phyloP scores from a whole-genome alignment of 2,113 vertebrate genomes.

The Lamprotornis superbus region DNA sequence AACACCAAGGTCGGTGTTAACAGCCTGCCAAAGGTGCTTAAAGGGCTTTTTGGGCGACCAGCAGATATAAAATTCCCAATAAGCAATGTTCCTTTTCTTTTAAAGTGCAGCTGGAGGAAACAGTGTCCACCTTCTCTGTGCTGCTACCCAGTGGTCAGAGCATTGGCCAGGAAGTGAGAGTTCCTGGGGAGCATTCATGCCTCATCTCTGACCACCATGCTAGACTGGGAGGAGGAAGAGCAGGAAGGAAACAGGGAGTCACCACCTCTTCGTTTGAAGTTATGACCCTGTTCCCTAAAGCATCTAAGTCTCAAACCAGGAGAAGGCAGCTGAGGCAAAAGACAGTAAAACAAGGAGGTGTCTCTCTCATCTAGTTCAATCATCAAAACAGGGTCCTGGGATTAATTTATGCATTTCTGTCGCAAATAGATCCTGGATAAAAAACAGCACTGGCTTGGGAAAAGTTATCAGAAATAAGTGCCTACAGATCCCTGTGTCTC shows the following conservation, averaged over 20 bases:
- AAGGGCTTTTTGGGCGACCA: background rate
- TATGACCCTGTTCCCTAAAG: background rate
- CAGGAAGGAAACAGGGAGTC: constrained; percentile 60
- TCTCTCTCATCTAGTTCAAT: background rate
- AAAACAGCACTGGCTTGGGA: background rate
- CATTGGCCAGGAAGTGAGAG: constrained; percentile 10
- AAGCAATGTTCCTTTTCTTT: background rate
- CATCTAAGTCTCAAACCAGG: background rate
- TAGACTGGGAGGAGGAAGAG: constrained; percentile 26
- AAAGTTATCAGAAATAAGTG: background rate
- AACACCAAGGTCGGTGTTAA: background rate
- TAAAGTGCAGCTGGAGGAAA: background rate
- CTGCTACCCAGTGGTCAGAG: background rate
- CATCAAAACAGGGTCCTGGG: background rate
- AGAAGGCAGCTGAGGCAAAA: background rate
- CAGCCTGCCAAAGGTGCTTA: constrained; percentile 12
- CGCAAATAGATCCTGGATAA: background rate
- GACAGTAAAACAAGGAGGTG: background rate
- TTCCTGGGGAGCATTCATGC: constrained; percentile 30
- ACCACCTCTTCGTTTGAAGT: constrained; percentile 44
- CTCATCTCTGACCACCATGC: constrained; percentile 2
- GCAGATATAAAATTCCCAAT: background rate
- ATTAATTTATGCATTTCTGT: background rate
- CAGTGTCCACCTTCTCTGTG: background rate
- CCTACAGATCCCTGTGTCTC: background rate